Base-by-base conservation (phyloP, 2,113 vertebrate species). In the Tachysurus fulvidraco region DNA sequence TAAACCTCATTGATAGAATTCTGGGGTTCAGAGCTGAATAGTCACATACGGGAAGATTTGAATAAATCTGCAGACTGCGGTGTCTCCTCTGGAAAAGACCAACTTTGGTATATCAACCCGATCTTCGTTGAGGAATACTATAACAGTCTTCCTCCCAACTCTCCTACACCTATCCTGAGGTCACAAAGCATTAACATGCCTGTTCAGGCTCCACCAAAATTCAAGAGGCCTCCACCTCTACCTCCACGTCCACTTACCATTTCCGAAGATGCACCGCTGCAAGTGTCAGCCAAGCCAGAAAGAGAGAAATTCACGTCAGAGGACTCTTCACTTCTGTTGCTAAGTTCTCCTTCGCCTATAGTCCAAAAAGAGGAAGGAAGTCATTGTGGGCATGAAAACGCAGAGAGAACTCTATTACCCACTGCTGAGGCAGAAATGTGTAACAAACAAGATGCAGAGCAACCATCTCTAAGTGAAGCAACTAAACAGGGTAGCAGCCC, bases 101-200 rank as follows among this genome's bases (percentile, higher is more conserved):
- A 89, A 78, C 93, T 96, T 93, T 95, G 97, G 96, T 97, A 98
- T 13, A 94, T 99, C 86, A 97, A 96, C 90, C 96, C 97, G 19
- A 94, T 97, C 85, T 94, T 96, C 93, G 95, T 98, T 85, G 96
- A 97, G 91, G 96, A 97, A 91, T 95, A 88, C 60, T 89, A 92
- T 89, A 89, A 88, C 82, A 64, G 87, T 85, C 85, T 91, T 86
- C 77, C 90, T 28, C 11, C 88, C 55, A 65, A 85, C n/a, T 52
- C 92, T 1, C 84, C n/a, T 83, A 85, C 86, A 8, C 90, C 93
- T 88, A 88, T 91, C 46, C 81, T 86, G 81, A 93, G 94, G 93
- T 93, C 88, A 64, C 90, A 92, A 52, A 90, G 86, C 82, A 90
- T 90, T 2, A 17, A 23, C 2, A 86, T 80, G 0, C 83, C 84